Base-by-base conservation (phyloP, 2,797 vertebrate genomes). In the Lemur catta region DNA sequence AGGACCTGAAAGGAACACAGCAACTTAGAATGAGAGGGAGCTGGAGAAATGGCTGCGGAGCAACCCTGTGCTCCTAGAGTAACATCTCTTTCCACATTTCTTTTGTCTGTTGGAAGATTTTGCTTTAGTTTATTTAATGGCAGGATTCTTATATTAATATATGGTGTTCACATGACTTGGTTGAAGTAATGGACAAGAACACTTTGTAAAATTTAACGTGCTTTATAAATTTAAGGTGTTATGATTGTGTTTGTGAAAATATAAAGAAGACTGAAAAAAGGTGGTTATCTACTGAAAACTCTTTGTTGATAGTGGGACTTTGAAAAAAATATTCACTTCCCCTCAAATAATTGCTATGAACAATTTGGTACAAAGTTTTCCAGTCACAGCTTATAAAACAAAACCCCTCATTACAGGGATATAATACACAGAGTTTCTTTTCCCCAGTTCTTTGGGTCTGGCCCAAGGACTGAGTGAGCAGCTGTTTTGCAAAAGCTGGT, bases 391-490 rank as follows among this genome's bases (percentile, higher is more conserved):
- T 89, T 97, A 48, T 65, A 79, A 95, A 86, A 93, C 57, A 95
- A 90, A 94, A 82, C 10, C 33, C 89, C 28, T 85, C 55, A 93
- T 84, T 63, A 50, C 55, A 89, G 89, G 87, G 79, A 74, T 95
- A 61, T 43, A 84, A 67, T 76, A 65, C 89, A 65, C 89, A 69
- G 61, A 65, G 12, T 93, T 92, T 85, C 85, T 96, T 94, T 85
- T 12, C 71, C 46, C 74, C 61, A 38, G 65, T 89, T 91, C 84
- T 61, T 94, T 96, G 93, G 79, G 76, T 84, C 76, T 63, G 95
- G 67, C 87, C 78, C 88, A 95, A 96, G 92, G 96, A 93, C 94
- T 78, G 69, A n/a, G 52, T 79, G 48, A 92, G 52, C 63, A 94
- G 95, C 67, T 95, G 69, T 93, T 92, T 89, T 92, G 61, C 74